Evolutionary conservation across 1,140 invertebrate species (phyloP).

Genomic region (Argopecten irradians): DNA sequence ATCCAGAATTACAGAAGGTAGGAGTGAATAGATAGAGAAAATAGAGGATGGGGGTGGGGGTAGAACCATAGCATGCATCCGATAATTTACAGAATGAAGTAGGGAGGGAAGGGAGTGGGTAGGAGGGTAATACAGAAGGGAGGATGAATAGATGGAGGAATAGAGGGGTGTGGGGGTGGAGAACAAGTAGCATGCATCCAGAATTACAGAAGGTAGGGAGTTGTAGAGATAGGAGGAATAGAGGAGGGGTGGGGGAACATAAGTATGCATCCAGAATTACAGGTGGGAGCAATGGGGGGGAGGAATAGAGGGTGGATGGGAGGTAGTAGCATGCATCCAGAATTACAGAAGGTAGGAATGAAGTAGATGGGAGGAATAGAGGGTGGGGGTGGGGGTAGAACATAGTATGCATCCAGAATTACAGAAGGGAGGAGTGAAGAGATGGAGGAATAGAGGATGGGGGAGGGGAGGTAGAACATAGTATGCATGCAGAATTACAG

Average conservation of each 20-base stretch:
- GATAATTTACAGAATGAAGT: not conserved
- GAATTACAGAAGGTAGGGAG: conserved; percentile 84
- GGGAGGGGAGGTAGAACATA: not conserved
- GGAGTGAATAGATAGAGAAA: not conserved
- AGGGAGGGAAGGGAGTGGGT: no score
- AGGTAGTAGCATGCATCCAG: conserved; percentile 93
- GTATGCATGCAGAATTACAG: not conserved
- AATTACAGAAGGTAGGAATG: conserved; percentile 82
- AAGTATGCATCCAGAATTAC: conserved; percentile 92
- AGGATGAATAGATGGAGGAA: conserved; percentile 40
- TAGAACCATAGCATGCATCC: conserved; percentile 90
- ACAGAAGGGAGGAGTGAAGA: not conserved
- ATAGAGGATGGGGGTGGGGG: not conserved
- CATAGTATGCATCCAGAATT: not conserved
- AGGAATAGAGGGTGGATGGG: conserved; percentile 64
- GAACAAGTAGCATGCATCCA: conserved; percentile 93
- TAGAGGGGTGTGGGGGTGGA: conserved; percentile 46
- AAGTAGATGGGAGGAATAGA: not conserved
- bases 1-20: conserved; percentile 88
- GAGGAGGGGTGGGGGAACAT: conserved; percentile 81
- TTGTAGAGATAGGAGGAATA: no score
- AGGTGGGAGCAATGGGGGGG: conserved; percentile 78
- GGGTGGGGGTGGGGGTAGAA: not conserved
- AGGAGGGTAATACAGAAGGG: no score
- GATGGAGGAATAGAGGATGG: not conserved